Conservation (phyloP, 2,888 invertebrate genomes). For the Drosophila subquinaria region DNA sequence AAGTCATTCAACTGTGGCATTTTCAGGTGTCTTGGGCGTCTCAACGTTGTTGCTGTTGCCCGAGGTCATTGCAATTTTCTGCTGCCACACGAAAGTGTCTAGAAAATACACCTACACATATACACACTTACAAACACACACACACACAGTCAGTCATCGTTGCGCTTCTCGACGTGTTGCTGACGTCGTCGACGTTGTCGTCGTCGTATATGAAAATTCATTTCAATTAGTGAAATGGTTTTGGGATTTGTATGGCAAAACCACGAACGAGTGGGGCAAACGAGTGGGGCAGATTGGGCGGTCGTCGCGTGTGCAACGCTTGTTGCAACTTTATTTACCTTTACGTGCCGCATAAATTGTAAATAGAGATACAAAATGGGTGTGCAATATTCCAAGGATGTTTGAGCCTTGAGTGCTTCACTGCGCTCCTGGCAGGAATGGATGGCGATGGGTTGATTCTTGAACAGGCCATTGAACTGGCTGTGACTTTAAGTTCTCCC, state of each 20-base stretch:
- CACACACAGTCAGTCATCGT: conserved; percentile 22
- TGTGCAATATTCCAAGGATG: conserved; percentile 29
- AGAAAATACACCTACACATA: conserved; percentile 26
- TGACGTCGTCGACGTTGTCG: conserved; percentile 20
- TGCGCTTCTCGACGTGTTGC: conserved; percentile 40
- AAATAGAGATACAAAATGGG: conserved; percentile 64
- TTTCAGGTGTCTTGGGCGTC: conserved; percentile 30
- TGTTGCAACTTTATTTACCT: conserved; percentile 76
- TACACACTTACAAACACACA: conserved; percentile 19
- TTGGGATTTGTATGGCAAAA: conserved; percentile 76
- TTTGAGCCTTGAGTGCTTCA: conserved; percentile 3
- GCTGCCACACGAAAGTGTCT: conserved; percentile 67
- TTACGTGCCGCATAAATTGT: conserved; percentile 69
- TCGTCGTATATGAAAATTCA: conserved; percentile 76
- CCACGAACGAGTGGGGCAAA: conserved; percentile 40
- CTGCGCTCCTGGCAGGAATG: neutral
- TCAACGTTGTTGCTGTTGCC: conserved; percentile 62
- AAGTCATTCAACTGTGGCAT: conserved; percentile 20
- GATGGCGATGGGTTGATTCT: conserved; percentile 34
- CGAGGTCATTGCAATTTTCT: conserved; percentile 71
- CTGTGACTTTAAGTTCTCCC: conserved; percentile 5
- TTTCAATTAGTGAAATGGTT: conserved; percentile 84
- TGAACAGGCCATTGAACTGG: conserved; percentile 44
- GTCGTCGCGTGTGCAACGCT: conserved; percentile 49
- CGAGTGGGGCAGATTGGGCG: neutral